Conservation (phyloP, 2,888 invertebrate genomes). For the Taenaris catops region DNA sequence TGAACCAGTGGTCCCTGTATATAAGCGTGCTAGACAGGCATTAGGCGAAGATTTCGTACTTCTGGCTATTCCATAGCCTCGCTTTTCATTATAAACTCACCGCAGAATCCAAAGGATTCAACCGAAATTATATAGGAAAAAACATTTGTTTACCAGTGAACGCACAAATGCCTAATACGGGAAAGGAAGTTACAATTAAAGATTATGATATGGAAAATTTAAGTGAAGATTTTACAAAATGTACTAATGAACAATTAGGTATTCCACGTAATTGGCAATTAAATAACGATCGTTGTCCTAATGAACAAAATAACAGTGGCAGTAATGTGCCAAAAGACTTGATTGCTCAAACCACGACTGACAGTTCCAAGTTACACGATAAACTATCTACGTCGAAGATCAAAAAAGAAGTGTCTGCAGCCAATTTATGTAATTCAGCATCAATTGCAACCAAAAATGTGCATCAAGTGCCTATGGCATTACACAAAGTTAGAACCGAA, state of each 20-base stretch:
- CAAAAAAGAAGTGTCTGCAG: not conserved
- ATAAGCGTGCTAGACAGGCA: too few species aligned
- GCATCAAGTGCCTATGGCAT: not conserved
- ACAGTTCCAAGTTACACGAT: not conserved
- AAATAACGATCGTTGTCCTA: conserved; percentile 31
- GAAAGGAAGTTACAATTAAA: too few species aligned
- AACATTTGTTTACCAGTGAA: too few species aligned
- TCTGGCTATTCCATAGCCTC: too few species aligned
- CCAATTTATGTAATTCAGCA: not conserved
- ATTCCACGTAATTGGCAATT: conserved; percentile 31
- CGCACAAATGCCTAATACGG: too few species aligned
- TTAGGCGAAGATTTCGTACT: too few species aligned
- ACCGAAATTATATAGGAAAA: too few species aligned
- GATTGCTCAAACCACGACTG: not conserved
- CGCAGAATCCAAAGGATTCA: too few species aligned
- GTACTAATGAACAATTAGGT: conserved; percentile 36
- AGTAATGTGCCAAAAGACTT: too few species aligned
- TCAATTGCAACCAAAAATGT: not conserved
- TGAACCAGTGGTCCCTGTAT: too few species aligned
- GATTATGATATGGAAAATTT: conserved; percentile 26
- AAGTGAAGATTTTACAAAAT: conserved; percentile 25
- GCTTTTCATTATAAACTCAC: too few species aligned
- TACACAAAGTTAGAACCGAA: conserved; percentile 1
- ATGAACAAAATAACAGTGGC: too few species aligned
- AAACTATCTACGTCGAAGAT: not conserved